These are phyloP conservation scores for Bombus superbus DNA, from an alignment of 1,140 invertebrate species.

Conservation along the genomic window DNA sequence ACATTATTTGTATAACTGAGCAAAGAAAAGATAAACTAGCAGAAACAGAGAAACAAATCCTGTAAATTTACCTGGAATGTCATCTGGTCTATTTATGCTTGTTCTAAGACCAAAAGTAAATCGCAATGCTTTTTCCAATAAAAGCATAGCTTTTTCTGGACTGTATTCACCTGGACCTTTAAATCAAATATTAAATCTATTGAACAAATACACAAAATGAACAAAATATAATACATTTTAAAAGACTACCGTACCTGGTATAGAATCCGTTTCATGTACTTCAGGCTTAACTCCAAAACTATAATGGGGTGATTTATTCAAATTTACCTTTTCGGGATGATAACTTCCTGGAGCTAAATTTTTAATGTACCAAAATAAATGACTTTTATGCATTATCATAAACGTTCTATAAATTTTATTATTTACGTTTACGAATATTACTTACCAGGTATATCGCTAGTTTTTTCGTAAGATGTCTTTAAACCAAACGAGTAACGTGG, in stretches of 20 bases:
- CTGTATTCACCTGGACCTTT: conserved; percentile 84
- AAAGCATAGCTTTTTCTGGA: conserved; percentile 85
- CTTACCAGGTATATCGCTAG: conserved; percentile 83
- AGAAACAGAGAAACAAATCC: not conserved
- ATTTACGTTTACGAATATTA: not conserved
- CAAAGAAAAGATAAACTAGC: not conserved
- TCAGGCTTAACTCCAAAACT: conserved; percentile 84
- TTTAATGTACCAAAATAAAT: conserved; percentile 15
- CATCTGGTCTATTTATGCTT: conserved; percentile 81
- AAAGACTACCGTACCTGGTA: conserved; percentile 22
- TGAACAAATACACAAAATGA: not conserved
- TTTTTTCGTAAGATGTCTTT: conserved; percentile 82
- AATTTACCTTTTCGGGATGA: conserved; percentile 85
- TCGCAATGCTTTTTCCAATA: conserved; percentile 85
- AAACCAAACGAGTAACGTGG: conserved; percentile 85
- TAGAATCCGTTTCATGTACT: conserved; percentile 48
- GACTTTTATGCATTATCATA: not conserved
- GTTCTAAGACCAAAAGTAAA: conserved; percentile 85
- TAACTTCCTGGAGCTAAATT: conserved; percentile 83
- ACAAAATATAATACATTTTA: not conserved
- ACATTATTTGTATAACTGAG: not conserved
- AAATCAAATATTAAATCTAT: conserved; percentile 33
- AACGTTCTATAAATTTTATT: conserved; percentile 7
- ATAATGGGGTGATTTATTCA: conserved; percentile 85
- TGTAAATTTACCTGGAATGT: conserved; percentile 82